phyloP scores from a whole-genome alignment of 2,888 invertebrate genomes.

The Pilophorus perplexus region DNA sequence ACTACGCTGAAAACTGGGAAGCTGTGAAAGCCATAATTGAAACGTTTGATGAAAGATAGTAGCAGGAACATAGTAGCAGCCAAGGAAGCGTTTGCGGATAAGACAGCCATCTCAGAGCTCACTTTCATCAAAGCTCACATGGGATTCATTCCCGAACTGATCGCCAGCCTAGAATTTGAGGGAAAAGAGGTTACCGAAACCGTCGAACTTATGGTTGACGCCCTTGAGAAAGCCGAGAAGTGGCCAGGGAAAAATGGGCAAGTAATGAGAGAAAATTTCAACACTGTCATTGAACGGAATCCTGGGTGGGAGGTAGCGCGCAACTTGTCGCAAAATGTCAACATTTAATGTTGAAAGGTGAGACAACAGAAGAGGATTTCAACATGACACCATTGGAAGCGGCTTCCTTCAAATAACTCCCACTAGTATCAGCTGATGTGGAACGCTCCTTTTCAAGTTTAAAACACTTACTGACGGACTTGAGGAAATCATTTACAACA shows the following conservation, averaged over 20 bases:
- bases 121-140: conserved; percentile 21
- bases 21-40: conserved; percentile 6
- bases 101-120: neutral
- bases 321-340: neutral
- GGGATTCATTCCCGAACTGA: conserved; percentile 12
- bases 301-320: conserved; percentile 12
- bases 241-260: no score
- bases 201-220: no score
- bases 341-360: conserved; percentile 27
- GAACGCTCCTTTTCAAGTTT: no score
- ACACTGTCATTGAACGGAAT: conserved; percentile 2
- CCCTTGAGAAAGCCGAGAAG: no score
- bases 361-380: no score
- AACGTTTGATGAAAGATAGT: conserved; percentile 15
- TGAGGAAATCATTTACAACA: no score
- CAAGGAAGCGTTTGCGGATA: neutral
- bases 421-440: no score
- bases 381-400: no score
- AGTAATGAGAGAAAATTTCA: conserved; percentile 14
- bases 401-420: no score
- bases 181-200: conserved; percentile 16
- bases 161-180: conserved; percentile 3
- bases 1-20: no score
- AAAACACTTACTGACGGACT: no score
- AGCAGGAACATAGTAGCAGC: conserved; percentile 1